Base-by-base conservation (phyloP, 2,888 invertebrate genomes). In the Hypolimnas misippus region DNA sequence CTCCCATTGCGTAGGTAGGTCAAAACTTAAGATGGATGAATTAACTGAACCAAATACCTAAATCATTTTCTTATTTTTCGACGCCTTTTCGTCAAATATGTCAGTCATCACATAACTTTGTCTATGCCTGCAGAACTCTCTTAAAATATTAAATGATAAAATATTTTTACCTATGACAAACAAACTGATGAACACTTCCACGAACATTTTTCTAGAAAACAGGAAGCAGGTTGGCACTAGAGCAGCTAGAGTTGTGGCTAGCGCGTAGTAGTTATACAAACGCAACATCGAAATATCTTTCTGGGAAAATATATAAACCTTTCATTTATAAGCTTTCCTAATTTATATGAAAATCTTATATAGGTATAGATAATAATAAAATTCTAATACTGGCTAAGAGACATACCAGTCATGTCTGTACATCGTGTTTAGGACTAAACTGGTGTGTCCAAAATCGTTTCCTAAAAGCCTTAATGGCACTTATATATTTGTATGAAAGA, bases 241-340 rank as follows among this genome's bases (percentile, higher is more conserved):
- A 6, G 89, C 85, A 0, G 88, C 82, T 3, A 89, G 58, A 0
- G 80, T 77, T 0, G 84, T 86, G 2, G 79, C 81, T 14, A 87
- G 72, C 0, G 86, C 83, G 60, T 91, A 91, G 70, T 81, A 88
- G 66, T 85, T 83, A 70, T 88, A 91, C 2, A 91, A 65, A 0
- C 89, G 83, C 16, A 91, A 67, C 87, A 90, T 87, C 3, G 78
- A 65, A 40, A 87, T 71, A 59, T 91, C 89, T 76, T 87, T 89
- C 91, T 91, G 81, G 53, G 87, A 86, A 46, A 54, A 46, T 21
- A 1, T 19, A 10, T n/a, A n/a, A n/a, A n/a, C 12, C n/a, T 5
- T 10, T 35, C 4, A 12, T n/a, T 38, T 12, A 12, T 44, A 19
- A 12, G 5, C 1, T 3, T 21, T 14, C 1, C 7, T 40, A 40